These are phyloP conservation scores for Columba livia DNA, from an alignment of 2,113 vertebrate genomes.

Conservation along the genomic window DNA sequence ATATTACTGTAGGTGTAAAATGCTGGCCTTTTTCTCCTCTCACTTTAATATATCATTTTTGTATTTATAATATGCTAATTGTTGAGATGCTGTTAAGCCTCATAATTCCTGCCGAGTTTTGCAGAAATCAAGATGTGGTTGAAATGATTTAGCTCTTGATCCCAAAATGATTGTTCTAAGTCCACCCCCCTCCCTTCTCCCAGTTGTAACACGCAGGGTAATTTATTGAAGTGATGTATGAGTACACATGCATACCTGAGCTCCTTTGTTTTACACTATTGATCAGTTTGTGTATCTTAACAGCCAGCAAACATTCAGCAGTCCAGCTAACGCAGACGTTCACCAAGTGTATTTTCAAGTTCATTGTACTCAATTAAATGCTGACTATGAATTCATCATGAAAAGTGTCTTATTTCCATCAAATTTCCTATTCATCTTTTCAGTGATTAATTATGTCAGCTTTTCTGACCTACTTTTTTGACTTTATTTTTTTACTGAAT, in stretches of 20 bases:
- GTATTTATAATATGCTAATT: constrained; percentile 90
- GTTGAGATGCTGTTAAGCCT: constrained; percentile 80
- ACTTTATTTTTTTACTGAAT: constrained; percentile 22
- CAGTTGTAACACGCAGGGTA: constrained; percentile 59
- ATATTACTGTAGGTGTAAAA: constrained; percentile 87
- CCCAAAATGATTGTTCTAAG: constrained; percentile 78
- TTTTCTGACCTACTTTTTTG: constrained; percentile 56
- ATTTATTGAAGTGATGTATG: constrained; percentile 79
- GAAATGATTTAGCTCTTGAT: constrained; percentile 82
- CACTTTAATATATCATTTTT: constrained; percentile 83
- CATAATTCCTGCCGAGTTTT: constrained; percentile 79
- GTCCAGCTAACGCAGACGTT: constrained; percentile 54
- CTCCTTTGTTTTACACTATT: constrained; percentile 79
- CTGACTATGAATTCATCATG: constrained; percentile 42
- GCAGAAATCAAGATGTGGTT: constrained; percentile 78
- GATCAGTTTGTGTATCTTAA: constrained; percentile 73
- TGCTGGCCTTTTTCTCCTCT: constrained; percentile 78
- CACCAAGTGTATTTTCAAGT: constrained; percentile 58
- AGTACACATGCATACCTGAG: constrained; percentile 78
- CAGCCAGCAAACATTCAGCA: constrained; percentile 70
- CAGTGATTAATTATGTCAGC: constrained; percentile 44
- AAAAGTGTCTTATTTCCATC: constrained; percentile 52
- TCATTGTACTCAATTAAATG: constrained; percentile 71
- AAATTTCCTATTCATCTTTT: constrained; percentile 45
- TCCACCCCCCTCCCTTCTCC: constrained; percentile 41